These are phyloP conservation scores for Stenchaetothrips biformis DNA, from an alignment of 2,888 invertebrate species.

Conservation along the genomic window DNA sequence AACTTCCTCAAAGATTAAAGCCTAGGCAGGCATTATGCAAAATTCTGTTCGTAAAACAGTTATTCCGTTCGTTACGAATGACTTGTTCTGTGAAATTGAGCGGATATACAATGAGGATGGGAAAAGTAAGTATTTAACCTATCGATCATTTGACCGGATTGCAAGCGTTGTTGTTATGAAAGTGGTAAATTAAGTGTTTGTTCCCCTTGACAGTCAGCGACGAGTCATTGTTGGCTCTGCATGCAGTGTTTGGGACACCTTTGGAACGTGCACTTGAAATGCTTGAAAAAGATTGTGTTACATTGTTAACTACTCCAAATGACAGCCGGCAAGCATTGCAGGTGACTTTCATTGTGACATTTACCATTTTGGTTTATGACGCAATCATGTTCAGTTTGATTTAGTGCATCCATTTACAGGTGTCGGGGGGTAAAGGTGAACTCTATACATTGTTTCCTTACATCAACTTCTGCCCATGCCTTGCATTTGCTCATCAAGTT, in stretches of 20 bases:
- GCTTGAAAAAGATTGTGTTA: slow-evolving; percentile 33
- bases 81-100: slow-evolving; percentile 28
- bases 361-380: neutral
- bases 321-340: slow-evolving; percentile 32
- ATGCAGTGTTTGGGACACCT: slow-evolving; percentile 34
- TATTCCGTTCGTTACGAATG: neutral
- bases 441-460: slow-evolving; percentile 35
- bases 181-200: neutral
- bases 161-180: neutral
- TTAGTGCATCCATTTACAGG: slow-evolving; percentile 14
- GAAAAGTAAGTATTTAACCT: slow-evolving; percentile 26
- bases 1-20: too few species aligned
- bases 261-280: slow-evolving; percentile 35
- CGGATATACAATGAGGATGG: slow-evolving; percentile 27
- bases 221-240: slow-evolving; percentile 32
- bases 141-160: neutral
- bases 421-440: slow-evolving; percentile 34
- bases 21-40: neutral
- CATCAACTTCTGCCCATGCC: slow-evolving; percentile 35
- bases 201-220: slow-evolving; percentile 32
- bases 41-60: neutral
- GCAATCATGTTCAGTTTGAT: neutral
- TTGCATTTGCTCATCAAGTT: slow-evolving; percentile 34
- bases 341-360: slow-evolving; percentile 21
- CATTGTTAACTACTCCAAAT: slow-evolving; percentile 29